These are phyloP conservation scores for Rugalucina vietnamica DNA, from an alignment of 2,888 invertebrate genomes.

Conservation along the genomic window DNA sequence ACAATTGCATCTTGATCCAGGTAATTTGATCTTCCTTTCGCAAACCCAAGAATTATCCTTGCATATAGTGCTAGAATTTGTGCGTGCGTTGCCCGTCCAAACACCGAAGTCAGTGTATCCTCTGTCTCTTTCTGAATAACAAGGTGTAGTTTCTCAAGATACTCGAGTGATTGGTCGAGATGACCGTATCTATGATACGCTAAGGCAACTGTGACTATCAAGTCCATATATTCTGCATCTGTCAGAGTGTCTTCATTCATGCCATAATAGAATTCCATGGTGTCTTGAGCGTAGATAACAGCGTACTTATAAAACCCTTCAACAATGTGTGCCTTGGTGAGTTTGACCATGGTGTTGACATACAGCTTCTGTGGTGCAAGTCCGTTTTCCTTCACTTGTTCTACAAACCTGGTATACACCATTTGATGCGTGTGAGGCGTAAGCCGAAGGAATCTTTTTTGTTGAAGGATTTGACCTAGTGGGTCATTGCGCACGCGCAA, in stretches of 20 bases:
- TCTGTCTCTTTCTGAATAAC: not conserved
- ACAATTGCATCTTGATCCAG: not conserved
- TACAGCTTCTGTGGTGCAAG: slow-evolving; percentile 1
- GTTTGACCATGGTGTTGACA: slow-evolving; percentile 10
- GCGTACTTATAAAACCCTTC: slow-evolving; percentile 11
- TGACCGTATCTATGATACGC: not conserved
- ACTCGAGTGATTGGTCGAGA: not conserved
- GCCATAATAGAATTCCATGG: slow-evolving; percentile 4
- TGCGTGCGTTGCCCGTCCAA: not conserved
- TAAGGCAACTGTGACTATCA: not conserved
- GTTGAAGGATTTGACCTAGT: slow-evolving; percentile 24
- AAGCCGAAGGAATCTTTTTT: slow-evolving; percentile 27
- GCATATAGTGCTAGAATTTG: not conserved
- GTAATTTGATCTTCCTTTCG: not conserved
- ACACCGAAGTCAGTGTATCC: not conserved
- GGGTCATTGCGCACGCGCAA: slow-evolving; percentile 31
- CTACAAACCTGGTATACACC: slow-evolving; percentile 29
- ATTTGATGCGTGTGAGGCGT: slow-evolving; percentile 3
- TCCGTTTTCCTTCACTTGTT: not conserved
- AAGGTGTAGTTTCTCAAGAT: not conserved
- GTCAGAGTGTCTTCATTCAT: not conserved
- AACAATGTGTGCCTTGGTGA: slow-evolving; percentile 25
- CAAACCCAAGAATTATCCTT: not conserved
- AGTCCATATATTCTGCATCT: not conserved
- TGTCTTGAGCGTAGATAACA: not conserved